phyloP scores from a whole-genome alignment of 2,113 vertebrate genomes.

The Pteropus alecto region DNA sequence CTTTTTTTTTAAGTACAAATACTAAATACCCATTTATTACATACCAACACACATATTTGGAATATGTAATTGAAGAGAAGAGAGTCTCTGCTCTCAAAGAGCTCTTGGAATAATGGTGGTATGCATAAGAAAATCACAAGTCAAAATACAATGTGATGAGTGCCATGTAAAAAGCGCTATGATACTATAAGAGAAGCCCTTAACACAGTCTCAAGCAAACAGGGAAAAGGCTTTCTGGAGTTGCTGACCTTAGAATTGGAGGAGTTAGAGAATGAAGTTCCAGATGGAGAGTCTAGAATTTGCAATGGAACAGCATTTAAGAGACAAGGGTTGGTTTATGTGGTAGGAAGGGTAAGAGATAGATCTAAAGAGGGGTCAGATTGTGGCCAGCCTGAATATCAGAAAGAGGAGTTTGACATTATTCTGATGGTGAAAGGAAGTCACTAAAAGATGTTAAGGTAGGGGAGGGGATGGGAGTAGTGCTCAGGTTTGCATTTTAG shows the following conservation, averaged over 20 bases:
- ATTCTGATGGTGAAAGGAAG: neutral
- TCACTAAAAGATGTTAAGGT: neutral
- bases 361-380: neutral
- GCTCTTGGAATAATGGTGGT: neutral
- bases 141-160: neutral
- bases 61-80: neutral
- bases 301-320: neutral
- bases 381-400: neutral
- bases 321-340: neutral
- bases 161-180: accelerated
- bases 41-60: neutral
- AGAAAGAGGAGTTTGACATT: neutral
- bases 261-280: neutral
- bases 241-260: neutral
- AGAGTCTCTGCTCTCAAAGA: neutral
- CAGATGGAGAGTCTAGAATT: neutral
- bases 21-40: neutral
- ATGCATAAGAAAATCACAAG: neutral
- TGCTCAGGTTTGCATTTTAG: neutral
- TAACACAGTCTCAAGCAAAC: neutral
- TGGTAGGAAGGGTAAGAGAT: neutral
- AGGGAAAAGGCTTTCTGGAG: neutral
- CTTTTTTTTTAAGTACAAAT: neutral
- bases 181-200: neutral
- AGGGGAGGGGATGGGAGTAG: too few species aligned